phyloP scores from a whole-genome alignment of 2,888 invertebrate genomes.

The Pyrrhosoma nymphula region DNA sequence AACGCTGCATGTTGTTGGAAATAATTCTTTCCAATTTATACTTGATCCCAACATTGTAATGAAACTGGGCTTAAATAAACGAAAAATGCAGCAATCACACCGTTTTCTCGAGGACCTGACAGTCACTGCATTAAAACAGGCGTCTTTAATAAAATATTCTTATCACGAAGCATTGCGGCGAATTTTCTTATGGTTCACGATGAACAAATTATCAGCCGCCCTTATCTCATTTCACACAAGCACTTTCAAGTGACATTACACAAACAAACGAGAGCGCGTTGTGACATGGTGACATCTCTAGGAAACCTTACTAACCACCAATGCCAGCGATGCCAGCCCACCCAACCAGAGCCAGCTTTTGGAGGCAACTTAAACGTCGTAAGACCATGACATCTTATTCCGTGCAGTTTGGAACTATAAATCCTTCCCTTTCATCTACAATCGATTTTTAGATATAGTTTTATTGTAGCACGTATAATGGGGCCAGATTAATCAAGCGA shows the following conservation, averaged over 20 bases:
- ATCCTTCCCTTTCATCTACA: too few relatives aligned
- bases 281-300: conserved; percentile 3
- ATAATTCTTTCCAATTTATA: conserved; percentile 81
- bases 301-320: not conserved
- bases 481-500: too few relatives aligned
- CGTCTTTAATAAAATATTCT: not conserved
- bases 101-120: not conserved
- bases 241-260: conserved; percentile 37
- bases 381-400: too few relatives aligned
- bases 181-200: conserved; percentile 5
- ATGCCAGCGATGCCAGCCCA: not conserved
- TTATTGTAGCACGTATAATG: too few relatives aligned
- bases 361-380: too few relatives aligned
- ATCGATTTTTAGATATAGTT: too few relatives aligned
- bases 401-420: too few relatives aligned
- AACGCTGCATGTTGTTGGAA: conserved; percentile 90
- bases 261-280: not conserved
- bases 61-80: not conserved
- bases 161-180: not conserved
- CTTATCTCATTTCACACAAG: conserved; percentile 59
- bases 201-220: conserved; percentile 38
- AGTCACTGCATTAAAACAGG: not conserved
- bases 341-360: too few relatives aligned
- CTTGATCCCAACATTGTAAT: conserved; percentile 62
- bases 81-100: not conserved